Percentiles rank a stretch among this genome's conserved stretches.
Evolutionary conservation across 2,797 vertebrate species (phyloP).

Genomic region (Psittacula derbiana): DNA sequence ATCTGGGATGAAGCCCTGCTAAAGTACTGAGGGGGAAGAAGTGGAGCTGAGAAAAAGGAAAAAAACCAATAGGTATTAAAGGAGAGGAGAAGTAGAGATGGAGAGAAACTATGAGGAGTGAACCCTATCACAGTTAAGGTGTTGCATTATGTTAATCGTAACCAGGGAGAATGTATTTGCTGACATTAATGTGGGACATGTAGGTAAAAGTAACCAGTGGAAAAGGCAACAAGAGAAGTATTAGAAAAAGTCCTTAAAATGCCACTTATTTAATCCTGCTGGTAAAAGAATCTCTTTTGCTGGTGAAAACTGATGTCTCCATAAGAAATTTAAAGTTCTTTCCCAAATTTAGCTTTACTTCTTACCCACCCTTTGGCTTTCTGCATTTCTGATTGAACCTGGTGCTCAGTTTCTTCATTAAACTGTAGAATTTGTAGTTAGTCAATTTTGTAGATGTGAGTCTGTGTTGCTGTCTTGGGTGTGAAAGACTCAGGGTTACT

Average conservation of each 20-base stretch:
- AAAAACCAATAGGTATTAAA: background rate
- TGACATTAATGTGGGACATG: background rate
- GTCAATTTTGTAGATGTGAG: background rate
- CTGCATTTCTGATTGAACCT: background rate
- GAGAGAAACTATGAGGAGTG: background rate
- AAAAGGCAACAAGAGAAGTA: background rate
- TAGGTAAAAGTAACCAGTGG: background rate
- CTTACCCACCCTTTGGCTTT: background rate
- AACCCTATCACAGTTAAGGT: background rate
- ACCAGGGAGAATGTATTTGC: background rate
- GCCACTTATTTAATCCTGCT: background rate
- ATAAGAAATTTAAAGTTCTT: background rate
- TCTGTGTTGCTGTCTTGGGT: background rate
- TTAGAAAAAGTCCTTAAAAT: background rate
- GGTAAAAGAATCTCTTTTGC: background rate
- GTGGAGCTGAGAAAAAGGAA: background rate
- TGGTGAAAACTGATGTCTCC: background rate
- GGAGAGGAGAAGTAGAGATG: background rate
- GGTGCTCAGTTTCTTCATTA: background rate
- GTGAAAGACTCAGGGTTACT: background rate
- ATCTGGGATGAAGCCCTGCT: background rate
- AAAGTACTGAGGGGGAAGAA: background rate
- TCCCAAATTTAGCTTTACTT: background rate
- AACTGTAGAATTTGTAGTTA: background rate
- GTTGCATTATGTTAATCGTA: background rate